A percentile compares a stretch with the other conserved stretches of the same genome.
Evolutionary conservation across 2,797 vertebrate species (phyloP).

Genomic region (Oophaga sylvatica): DNA sequence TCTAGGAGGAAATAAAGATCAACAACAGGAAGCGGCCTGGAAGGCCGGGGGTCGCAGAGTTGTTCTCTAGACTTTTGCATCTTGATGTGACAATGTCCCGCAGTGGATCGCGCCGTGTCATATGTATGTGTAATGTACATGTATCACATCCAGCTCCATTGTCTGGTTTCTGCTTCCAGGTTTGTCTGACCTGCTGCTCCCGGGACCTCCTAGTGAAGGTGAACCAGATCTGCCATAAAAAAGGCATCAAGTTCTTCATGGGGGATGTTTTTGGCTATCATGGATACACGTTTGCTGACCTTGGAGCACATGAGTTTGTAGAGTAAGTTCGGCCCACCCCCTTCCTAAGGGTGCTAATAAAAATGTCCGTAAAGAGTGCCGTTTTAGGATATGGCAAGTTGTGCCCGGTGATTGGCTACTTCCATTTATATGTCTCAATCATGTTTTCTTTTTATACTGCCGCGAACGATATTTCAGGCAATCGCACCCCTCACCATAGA

Average conservation of each 20-base stretch:
- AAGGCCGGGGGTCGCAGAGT: background rate
- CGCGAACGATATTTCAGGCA: too few species aligned
- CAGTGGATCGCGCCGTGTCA: too few species aligned
- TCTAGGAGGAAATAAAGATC: constrained; percentile 43
- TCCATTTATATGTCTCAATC: too few species aligned
- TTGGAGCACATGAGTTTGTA: constrained; percentile 89
- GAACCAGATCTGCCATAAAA: constrained; percentile 85
- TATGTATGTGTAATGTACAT: too few species aligned
- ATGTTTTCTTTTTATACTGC: too few species aligned
- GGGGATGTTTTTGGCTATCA: constrained; percentile 92
- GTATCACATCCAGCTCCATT: background rate
- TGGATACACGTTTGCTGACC: constrained; percentile 90
- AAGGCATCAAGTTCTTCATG: constrained; percentile 86
- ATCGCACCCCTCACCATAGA: too few species aligned
- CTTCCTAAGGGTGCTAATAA: too few species aligned
- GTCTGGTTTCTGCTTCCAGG: constrained; percentile 70
- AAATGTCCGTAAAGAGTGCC: too few species aligned
- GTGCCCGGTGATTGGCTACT: too few species aligned
- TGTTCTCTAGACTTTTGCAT: background rate
- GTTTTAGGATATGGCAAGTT: too few species aligned
- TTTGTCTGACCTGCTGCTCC: constrained; percentile 89
- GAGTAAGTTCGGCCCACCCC: constrained; percentile 79
- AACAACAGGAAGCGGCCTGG: constrained; percentile 45
- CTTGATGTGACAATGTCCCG: background rate
- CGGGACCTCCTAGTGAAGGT: constrained; percentile 84